Base-by-base conservation (phyloP, 1,140 invertebrate genomes). In the Saxidomus purpurata region DNA sequence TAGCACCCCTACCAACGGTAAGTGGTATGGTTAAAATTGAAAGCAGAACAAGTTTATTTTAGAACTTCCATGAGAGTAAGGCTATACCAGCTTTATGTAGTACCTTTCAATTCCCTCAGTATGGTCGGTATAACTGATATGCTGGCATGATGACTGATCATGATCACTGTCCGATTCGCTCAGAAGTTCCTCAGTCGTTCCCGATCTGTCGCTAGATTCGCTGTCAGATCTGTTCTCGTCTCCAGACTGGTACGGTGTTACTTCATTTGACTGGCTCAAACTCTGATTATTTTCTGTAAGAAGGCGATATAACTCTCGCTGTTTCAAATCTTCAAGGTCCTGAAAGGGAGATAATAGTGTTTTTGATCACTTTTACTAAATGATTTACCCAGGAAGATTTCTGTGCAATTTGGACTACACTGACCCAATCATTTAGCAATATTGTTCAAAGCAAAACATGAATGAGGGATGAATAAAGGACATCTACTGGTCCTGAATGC, bases 261-360 rank as follows among this genome's bases (percentile, higher is more conserved):
- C 55, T 22, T 82, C 80, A 67, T 47, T 63, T 8, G 80, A 82
- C 4, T 31, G 80, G 1, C 28, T 61, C 36, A 19, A 71, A 13
- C n/a, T 55, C n/a, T 52, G 85, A 28, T 87, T 71, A 87, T 17
- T 49, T 11, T 19, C 38, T 25, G 74, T 87, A 11, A 87, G 59
- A 34, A 76, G 77, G n/a, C 74, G 69, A 43, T 87, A 87, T 49
- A 87, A 31, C 36, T 79, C 71, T 36, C 52, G 31, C 43, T 79
- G 43, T 47, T 63, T 25, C 28, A 87, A 61, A 22, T 87, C 49
- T 25, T 76, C 36, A 15, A 40, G 38, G 47, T 25, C 74, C 85
- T 87, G 40, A 38, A 81, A 67, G n/a, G n/a, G n/a, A n/a, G n/a
- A 77, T 49, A 38, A 55, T 36, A 80, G 11, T 61, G 43, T 22